phyloP scores from a whole-genome alignment of 2,888 invertebrate genomes.

The Andrena chrysosceles region DNA sequence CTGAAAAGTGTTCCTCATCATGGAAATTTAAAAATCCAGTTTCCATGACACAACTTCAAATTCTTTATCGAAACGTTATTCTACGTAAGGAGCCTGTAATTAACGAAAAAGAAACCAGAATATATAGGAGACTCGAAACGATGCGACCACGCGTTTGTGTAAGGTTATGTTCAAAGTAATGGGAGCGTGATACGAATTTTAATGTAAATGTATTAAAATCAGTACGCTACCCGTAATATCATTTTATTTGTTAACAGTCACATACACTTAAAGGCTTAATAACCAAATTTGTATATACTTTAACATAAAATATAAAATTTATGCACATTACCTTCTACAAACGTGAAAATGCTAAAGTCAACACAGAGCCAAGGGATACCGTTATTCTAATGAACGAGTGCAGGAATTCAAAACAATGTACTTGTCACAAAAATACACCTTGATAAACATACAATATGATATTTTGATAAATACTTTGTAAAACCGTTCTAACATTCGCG shows the following conservation, averaged over 20 bases:
- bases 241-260: background rate
- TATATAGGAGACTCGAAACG: background rate
- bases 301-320: background rate
- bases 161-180: constrained; percentile 62
- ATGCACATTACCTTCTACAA: constrained; percentile 13
- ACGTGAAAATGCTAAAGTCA: constrained; percentile 35
- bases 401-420: background rate
- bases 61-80: constrained; percentile 6
- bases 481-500: background rate
- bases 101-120: constrained; percentile 3
- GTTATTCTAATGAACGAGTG: background rate
- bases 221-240: background rate
- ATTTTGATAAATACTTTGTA: constrained; percentile 9
- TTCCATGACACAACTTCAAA: constrained; percentile 83
- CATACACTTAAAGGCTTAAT: background rate
- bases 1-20: constrained; percentile 86
- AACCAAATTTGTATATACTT: background rate
- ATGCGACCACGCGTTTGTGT: constrained; percentile 63
- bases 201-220: background rate
- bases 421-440: constrained; percentile 14
- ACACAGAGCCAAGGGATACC: constrained; percentile 7
- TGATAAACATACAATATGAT: background rate
- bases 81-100: constrained; percentile 32
- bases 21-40: constrained; percentile 85
- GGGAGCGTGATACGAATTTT: constrained; percentile 14